A percentile compares a stretch with the other conserved stretches of the same genome.
Conservation (phyloP, 2,888 invertebrate species). For the Cenopis cana region DNA sequence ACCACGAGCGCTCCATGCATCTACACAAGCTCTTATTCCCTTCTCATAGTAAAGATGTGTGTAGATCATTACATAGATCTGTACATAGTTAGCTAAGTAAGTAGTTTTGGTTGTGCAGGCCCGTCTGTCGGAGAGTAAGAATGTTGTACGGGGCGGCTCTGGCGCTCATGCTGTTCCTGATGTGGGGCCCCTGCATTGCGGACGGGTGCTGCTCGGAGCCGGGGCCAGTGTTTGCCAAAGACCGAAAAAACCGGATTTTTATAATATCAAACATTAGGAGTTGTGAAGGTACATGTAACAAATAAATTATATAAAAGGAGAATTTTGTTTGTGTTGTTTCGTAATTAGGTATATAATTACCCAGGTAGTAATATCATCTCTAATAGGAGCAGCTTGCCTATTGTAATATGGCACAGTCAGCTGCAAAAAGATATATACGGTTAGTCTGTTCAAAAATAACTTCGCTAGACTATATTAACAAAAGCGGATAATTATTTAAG, state of each 20-base stretch:
- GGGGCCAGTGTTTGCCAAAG: conserved; percentile 19
- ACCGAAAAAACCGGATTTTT: conserved; percentile 19
- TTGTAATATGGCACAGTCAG: no score
- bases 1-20: no score
- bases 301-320: conserved; percentile 1
- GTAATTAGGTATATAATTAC: no score
- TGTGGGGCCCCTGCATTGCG: conserved; percentile 10
- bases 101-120: conserved; percentile 6
- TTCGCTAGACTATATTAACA: no score
- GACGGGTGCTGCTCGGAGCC: conserved; percentile 1
- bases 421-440: no score
- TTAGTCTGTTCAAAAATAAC: no score
- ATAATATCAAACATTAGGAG: not conserved
- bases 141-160: not conserved
- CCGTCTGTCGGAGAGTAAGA: not conserved
- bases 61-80: not conserved
- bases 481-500: no score
- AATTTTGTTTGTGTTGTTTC: not conserved
- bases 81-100: not conserved
- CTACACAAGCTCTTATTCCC: no score
- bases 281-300: not conserved
- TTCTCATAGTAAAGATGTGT: no score
- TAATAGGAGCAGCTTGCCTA: no score
- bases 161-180: not conserved
- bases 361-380: no score